Conservation (phyloP, 1,140 invertebrate species). For the Epicauta chinensis region DNA sequence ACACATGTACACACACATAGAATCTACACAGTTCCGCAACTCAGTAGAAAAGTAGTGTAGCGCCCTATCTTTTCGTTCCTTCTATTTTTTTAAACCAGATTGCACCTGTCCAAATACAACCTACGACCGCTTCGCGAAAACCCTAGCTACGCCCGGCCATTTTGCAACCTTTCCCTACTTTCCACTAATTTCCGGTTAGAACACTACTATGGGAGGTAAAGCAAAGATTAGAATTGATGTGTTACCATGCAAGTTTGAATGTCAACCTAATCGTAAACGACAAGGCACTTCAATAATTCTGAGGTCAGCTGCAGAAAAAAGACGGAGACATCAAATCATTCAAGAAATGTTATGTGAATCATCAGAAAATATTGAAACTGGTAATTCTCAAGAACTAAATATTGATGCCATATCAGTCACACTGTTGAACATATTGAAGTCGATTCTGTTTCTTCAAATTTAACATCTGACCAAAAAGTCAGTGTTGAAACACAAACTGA, state of each 20-base stretch:
- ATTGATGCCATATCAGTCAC: conserved; percentile 2
- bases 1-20: too few relatives aligned
- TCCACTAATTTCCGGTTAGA: too few relatives aligned
- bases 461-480: neutral
- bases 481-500: too few relatives aligned
- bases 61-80: too few relatives aligned
- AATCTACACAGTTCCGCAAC: too few relatives aligned
- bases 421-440: conserved; percentile 10
- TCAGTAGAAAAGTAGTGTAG: too few relatives aligned
- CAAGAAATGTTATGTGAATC: neutral
- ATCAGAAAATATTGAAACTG: neutral
- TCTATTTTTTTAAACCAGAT: too few relatives aligned
- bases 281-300: too few relatives aligned
- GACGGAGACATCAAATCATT: neutral
- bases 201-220: conserved; percentile 32
- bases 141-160: too few relatives aligned
- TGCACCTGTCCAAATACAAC: too few relatives aligned
- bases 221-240: conserved; percentile 34
- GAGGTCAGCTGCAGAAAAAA: conserved; percentile 23
- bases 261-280: conserved; percentile 21
- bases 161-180: too few relatives aligned
- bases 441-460: neutral
- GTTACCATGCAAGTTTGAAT: conserved; percentile 37
- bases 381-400: neutral
- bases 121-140: too few relatives aligned